Conservation (phyloP, 2,888 invertebrate species). For the Conistra vaccinii region DNA sequence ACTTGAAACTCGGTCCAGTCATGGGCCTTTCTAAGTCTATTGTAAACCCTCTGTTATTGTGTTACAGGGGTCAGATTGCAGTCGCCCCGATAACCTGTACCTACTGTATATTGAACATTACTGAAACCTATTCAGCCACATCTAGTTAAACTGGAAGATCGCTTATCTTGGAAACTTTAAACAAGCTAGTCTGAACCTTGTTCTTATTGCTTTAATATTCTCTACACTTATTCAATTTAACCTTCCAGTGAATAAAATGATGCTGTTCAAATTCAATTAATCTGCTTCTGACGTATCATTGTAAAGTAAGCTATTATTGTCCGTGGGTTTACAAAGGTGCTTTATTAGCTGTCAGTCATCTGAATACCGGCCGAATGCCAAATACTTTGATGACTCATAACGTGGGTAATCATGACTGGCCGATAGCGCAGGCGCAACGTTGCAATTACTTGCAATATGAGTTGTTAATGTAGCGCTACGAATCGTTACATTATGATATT, state of each 20-base stretch:
- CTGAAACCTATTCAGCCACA: conserved; percentile 13
- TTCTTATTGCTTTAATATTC: neutral
- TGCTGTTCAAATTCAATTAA: conserved; percentile 21
- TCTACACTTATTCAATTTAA: neutral
- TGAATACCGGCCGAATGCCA: conserved; percentile 20
- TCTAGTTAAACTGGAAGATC: neutral
- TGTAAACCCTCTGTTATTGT: conserved; percentile 1
- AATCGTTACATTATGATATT: neutral
- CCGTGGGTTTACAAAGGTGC: conserved; percentile 33
- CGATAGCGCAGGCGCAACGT: conserved; percentile 7
- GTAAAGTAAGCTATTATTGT: conserved; percentile 10
- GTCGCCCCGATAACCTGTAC: conserved; percentile 31
- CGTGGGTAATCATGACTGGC: conserved; percentile 26
- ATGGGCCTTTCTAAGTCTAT: neutral
- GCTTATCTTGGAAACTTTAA: neutral
- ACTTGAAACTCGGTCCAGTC: neutral
- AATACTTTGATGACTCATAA: conserved; percentile 52
- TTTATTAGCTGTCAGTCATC: conserved; percentile 52
- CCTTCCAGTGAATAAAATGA: neutral
- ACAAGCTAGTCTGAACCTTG: neutral
- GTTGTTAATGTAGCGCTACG: conserved; percentile 5
- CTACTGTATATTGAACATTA: conserved; percentile 9
- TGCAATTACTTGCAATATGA: conserved; percentile 34
- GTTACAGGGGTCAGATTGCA: conserved; percentile 32
- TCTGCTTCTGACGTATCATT: conserved; percentile 21